These are phyloP conservation scores for Cotesia chilonis DNA, from an alignment of 1,140 invertebrate genomes.

Conservation along the genomic window DNA sequence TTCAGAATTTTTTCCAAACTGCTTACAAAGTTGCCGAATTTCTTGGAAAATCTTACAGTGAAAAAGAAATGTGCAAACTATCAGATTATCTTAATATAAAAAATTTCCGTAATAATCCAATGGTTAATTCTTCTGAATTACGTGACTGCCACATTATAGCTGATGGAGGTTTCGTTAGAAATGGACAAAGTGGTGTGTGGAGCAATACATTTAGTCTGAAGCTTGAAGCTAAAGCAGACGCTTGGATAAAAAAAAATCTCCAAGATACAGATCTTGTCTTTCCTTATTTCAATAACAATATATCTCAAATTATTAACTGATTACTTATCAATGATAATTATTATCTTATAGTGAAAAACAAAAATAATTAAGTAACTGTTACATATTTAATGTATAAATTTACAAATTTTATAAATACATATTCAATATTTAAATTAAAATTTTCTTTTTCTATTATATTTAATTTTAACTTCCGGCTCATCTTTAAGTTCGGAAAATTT, in stretches of 20 bases:
- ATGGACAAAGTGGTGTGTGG: slow-evolving; percentile 72
- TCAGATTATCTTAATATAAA: slow-evolving; percentile 74
- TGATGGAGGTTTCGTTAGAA: slow-evolving; percentile 70
- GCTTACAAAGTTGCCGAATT: slow-evolving; percentile 70
- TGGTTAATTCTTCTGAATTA: slow-evolving; percentile 72
- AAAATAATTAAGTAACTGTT: neutral
- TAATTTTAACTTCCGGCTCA: neutral
- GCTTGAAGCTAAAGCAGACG: slow-evolving; percentile 68
- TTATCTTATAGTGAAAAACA: neutral
- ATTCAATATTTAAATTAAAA: slow-evolving; percentile 16
- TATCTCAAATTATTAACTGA: slow-evolving; percentile 25
- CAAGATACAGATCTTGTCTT: slow-evolving; percentile 68
- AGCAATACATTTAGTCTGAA: slow-evolving; percentile 71
- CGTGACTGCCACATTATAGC: slow-evolving; percentile 68
- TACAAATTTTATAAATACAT: no score
- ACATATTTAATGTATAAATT: no score
- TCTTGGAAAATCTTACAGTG: slow-evolving; percentile 67
- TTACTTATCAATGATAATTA: no score
- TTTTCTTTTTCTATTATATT: slow-evolving; percentile 11
- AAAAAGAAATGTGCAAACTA: slow-evolving; percentile 67
- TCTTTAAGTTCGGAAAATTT: slow-evolving; percentile 25
- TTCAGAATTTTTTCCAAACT: slow-evolving; percentile 67
- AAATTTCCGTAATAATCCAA: slow-evolving; percentile 76
- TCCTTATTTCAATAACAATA: slow-evolving; percentile 54
- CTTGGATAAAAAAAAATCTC: slow-evolving; percentile 72